phyloP scores from a whole-genome alignment of 1,140 invertebrate genomes.

The Cotesia glomerata region DNA sequence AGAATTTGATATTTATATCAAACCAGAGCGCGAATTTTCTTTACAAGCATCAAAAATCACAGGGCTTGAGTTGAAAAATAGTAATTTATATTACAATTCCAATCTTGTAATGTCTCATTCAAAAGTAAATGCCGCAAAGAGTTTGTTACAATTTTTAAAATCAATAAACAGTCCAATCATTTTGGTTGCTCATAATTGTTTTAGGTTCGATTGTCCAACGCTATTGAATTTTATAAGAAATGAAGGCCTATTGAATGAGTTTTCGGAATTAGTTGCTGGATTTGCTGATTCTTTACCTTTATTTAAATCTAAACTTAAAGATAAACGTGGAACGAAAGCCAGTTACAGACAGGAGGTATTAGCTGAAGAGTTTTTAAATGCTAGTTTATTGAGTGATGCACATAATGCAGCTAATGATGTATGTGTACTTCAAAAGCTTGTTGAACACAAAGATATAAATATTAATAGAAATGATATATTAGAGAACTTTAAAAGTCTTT shows the following conservation, averaged over 20 bases:
- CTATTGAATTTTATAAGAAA: not conserved
- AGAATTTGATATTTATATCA: slow-evolving; percentile 27
- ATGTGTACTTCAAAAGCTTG: not conserved
- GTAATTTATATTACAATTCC: slow-evolving; percentile 7
- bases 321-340: not conserved
- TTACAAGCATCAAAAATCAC: not conserved
- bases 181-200: slow-evolving; percentile 2
- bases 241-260: not conserved
- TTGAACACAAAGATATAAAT: slow-evolving; percentile 12
- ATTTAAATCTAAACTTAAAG: slow-evolving; percentile 6
- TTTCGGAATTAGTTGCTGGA: not conserved
- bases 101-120: not conserved
- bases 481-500: not conserved
- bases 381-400: not conserved
- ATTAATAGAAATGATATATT: not conserved
- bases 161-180: not conserved
- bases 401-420: slow-evolving; percentile 17
- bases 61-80: not conserved
- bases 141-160: not conserved
- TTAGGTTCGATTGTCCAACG: not conserved
- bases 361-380: slow-evolving; percentile 1
- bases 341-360: not conserved
- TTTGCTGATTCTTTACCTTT: not conserved
- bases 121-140: not conserved
- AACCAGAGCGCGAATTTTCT: slow-evolving; percentile 23